Conservation (phyloP, 2,888 invertebrate genomes). For the Drosophila paranaensis region DNA sequence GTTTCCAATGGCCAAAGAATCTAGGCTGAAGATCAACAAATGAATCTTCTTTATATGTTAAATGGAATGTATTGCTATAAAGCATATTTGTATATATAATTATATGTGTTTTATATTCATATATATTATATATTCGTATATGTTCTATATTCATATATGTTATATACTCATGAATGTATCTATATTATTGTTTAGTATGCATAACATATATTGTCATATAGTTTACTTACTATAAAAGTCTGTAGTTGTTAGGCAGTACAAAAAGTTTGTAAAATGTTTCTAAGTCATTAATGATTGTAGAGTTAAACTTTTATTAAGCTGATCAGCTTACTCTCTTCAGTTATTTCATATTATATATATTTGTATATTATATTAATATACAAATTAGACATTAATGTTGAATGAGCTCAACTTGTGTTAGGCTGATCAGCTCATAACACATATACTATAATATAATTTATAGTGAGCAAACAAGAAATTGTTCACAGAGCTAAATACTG, state of each 20-base stretch:
- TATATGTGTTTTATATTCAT: background rate
- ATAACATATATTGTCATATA: background rate
- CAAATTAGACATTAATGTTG: too few relatives aligned
- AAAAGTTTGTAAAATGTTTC: background rate
- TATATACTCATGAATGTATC: background rate
- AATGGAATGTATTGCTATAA: background rate
- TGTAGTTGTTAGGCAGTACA: background rate
- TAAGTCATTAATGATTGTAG: too few relatives aligned
- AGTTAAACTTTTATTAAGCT: background rate
- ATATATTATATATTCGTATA: background rate
- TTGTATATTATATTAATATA: too few relatives aligned
- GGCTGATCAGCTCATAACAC: too few relatives aligned
- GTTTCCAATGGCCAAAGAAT: slow-evolving; percentile 6
- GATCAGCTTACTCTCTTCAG: background rate
- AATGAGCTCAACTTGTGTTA: too few relatives aligned
- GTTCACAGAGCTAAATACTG: too few relatives aligned
- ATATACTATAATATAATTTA: too few relatives aligned
- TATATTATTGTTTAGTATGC: background rate
- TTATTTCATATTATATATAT: too few relatives aligned
- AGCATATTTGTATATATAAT: background rate
- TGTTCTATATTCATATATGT: background rate
- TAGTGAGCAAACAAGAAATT: background rate
- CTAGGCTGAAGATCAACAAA: background rate
- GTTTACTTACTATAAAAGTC: background rate
- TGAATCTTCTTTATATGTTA: background rate